phyloP scores from a whole-genome alignment of 2,113 vertebrate genomes.

The Malurus alboscapulatus region DNA sequence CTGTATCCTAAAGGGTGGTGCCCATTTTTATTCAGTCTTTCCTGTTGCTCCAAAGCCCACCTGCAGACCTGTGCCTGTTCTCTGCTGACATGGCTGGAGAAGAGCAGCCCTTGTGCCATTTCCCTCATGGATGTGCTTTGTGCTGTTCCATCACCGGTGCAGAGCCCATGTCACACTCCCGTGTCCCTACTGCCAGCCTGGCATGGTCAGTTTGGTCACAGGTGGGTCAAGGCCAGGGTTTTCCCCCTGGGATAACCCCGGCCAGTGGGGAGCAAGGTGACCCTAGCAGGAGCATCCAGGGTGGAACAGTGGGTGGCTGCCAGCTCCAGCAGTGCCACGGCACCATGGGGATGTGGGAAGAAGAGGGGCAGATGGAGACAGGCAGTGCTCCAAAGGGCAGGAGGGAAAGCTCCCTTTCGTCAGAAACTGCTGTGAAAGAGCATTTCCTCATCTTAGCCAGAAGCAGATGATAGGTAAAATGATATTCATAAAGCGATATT shows the following conservation, averaged over 20 bases:
- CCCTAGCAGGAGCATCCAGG: neutral
- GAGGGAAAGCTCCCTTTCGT: neutral
- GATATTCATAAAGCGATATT: neutral
- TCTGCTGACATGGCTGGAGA: neutral
- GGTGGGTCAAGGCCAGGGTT: too few species aligned
- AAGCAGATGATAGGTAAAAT: neutral
- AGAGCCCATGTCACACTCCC: accelerated
- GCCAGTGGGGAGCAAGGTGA: accelerated
- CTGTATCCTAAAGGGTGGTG: neutral
- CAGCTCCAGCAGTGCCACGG: accelerated
- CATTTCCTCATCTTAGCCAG: accelerated
- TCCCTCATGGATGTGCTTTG: neutral
- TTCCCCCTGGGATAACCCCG: neutral
- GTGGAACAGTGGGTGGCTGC: neutral
- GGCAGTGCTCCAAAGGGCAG: neutral
- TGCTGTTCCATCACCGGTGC: neutral
- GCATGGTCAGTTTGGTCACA: too few species aligned
- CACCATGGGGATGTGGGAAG: accelerated
- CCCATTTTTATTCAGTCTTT: neutral
- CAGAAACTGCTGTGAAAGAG: neutral
- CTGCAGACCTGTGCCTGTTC: neutral
- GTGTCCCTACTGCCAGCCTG: accelerated
- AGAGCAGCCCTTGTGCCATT: neutral
- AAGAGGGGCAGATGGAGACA: neutral
- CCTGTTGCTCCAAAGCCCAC: neutral